Evolutionary conservation across 2,113 vertebrate genomes (phyloP).

Genomic region (Opisthocomus hoazin): DNA sequence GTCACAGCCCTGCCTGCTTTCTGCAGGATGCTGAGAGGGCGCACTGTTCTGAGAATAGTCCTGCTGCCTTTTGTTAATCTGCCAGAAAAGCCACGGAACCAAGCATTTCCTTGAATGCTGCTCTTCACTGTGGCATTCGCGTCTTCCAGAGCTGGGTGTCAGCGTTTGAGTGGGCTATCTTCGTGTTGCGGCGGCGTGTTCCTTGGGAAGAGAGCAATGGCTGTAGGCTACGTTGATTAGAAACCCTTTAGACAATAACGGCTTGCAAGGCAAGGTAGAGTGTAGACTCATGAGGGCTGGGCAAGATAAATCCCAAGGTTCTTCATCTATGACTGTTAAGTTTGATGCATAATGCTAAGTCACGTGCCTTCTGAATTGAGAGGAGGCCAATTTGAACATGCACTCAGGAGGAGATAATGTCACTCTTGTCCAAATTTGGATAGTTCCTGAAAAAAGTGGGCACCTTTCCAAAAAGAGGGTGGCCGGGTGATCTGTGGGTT

Average conservation of each 20-base stretch:
- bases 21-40: not conserved
- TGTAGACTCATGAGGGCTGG: not conserved
- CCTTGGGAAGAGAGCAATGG: not conserved
- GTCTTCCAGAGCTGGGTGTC: not conserved
- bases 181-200: not conserved
- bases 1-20: not conserved
- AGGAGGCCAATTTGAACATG: accelerated
- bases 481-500: not conserved
- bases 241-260: not conserved
- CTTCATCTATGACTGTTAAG: not conserved
- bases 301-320: not conserved
- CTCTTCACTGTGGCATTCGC: not conserved
- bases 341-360: not conserved
- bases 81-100: not conserved
- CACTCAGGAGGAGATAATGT: not conserved
- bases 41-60: not conserved
- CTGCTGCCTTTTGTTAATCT: not conserved
- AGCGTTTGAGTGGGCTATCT: not conserved
- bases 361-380: not conserved
- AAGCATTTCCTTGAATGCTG: not conserved
- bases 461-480: not conserved
- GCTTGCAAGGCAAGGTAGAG: not conserved
- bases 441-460: not conserved
- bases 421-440: not conserved
- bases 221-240: not conserved